Percentiles rank a stretch among this genome's conserved stretches.
These are phyloP conservation scores for Heteropelma amictum DNA, from an alignment of 2,888 invertebrate genomes.

Conservation along the genomic window DNA sequence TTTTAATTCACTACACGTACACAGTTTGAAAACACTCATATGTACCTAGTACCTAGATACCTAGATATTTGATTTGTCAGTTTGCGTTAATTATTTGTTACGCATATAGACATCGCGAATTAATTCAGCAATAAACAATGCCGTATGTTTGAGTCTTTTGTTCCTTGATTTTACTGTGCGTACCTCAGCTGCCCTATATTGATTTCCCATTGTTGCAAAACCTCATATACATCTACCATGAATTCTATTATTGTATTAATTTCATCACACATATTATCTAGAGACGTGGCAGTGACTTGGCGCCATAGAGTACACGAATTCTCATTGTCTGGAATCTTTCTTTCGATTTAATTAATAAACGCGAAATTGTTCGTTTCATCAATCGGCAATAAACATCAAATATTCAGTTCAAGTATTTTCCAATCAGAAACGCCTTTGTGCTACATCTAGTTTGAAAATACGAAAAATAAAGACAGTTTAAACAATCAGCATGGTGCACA, in stretches of 20 bases:
- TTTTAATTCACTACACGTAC: background rate
- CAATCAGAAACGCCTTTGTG: background rate
- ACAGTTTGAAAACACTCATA: background rate
- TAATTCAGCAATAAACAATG: constrained; percentile 9
- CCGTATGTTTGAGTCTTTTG: background rate
- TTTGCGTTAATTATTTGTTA: constrained; percentile 2
- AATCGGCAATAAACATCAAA: background rate
- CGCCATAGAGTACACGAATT: no score
- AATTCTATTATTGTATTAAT: background rate
- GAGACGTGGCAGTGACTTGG: no score
- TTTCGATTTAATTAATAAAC: background rate
- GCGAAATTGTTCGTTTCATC: no score
- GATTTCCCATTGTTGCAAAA: constrained; percentile 55
- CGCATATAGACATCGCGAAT: background rate
- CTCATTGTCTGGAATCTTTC: no score
- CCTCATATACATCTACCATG: constrained; percentile 9
- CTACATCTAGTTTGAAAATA: background rate
- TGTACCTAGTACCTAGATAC: background rate
- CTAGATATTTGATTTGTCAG: no score
- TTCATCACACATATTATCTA: background rate
- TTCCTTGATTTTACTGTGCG: constrained; percentile 21
- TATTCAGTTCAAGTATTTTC: background rate
- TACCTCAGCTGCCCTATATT: constrained; percentile 41
- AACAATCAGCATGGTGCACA: constrained; percentile 38
- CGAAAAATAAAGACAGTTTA: background rate